Evolutionary conservation across 2,888 invertebrate species (phyloP), one percentile per base, ranked within the genome.

Genomic region (Thyatira batis): DNA sequence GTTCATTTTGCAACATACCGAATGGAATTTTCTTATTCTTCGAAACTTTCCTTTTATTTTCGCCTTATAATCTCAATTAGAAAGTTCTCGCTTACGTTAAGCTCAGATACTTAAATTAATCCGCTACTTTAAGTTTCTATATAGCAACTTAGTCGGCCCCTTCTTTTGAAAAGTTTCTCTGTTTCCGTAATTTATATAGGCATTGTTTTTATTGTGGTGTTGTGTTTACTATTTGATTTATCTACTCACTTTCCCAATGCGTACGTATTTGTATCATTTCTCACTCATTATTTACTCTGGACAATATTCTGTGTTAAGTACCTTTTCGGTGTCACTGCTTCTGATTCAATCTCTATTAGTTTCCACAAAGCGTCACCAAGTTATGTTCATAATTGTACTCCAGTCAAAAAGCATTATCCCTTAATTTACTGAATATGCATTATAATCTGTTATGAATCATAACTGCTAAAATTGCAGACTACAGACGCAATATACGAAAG

Each of bases 21-120:
- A 39, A 57, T 57, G 58, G 60, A 53, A 51, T 50, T 43, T 21
- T 39, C 27, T 20, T 27, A 51, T 28, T 17, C 39, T 39, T 44
- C 11, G 20, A 9, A 63, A 65, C 55, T 65, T 51, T 21, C 55
- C 63, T 70, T 71, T 71, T 66, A 73, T 70, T 68, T 74, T 68
- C 61, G 62, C 69, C 68, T 72, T 65, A 77, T 80, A 78, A 80
- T 78, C 69, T 67, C 77, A 76, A 78, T 80, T 80, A 78, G 61
- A 71, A 76, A 82, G 70, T 78, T 79, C 65, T 53, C 55, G 33
- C 55, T 62, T 59, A 52, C 56, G 58, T 63, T 65, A 70, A 73
- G 71, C 64, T 57, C 39, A 58, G 68, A 60, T 64, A 57, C 68
- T 67, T 65, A 68, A 75, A 77, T 77, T 67, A 71, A 69, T 67